Evolutionary conservation across 1,140 invertebrate genomes (phyloP).

Genomic region (Rhagoletis pomonella): DNA sequence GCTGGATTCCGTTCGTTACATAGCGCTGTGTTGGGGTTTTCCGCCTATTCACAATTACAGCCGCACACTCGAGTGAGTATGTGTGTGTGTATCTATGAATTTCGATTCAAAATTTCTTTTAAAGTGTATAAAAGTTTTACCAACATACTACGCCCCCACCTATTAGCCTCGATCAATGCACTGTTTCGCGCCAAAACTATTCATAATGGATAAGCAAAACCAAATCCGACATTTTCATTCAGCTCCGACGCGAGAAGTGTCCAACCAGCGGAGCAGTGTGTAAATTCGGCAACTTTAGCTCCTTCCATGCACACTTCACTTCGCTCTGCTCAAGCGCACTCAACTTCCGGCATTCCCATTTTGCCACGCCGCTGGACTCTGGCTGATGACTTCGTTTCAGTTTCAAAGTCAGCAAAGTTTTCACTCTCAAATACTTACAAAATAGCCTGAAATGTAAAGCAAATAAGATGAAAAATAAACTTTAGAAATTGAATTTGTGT

Average conservation of each 20-base stretch:
- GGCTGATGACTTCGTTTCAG: constrained; percentile 59
- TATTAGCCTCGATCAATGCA: neutral
- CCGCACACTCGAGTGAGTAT: neutral
- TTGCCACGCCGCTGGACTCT: constrained; percentile 57
- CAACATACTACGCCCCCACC: neutral
- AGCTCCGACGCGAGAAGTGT: neutral
- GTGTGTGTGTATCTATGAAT: neutral
- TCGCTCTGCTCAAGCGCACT: neutral
- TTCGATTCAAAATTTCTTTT: constrained; percentile 22
- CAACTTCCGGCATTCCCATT: constrained; percentile 59
- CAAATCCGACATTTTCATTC: neutral
- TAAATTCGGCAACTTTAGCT: neutral
- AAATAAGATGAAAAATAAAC: constrained; percentile 48
- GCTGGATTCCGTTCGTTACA: neutral
- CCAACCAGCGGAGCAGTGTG: neutral
- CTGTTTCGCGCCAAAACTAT: constrained; percentile 5
- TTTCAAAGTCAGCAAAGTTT: constrained; percentile 53
- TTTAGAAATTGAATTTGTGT: constrained; percentile 45
- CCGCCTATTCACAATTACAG: neutral
- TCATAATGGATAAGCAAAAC: neutral
- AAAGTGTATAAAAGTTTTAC: constrained; percentile 2
- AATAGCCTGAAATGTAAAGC: constrained; percentile 1
- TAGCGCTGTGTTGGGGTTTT: neutral
- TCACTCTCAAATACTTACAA: constrained; percentile 31
- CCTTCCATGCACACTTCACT: neutral